Conservation (phyloP, 2,888 invertebrate species). For the Caradrina kadenii region DNA sequence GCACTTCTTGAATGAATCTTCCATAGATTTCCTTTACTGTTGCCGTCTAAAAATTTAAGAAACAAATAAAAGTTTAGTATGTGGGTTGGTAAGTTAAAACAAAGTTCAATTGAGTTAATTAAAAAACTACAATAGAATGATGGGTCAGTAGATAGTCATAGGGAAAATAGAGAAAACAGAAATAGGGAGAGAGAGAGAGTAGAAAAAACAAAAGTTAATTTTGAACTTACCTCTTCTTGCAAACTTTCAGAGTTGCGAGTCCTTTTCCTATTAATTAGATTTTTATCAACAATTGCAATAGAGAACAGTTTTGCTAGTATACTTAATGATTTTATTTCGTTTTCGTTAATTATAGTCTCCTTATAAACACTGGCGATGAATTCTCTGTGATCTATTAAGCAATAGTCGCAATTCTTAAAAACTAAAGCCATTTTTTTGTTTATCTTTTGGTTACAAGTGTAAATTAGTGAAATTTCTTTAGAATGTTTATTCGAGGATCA, state of each 20-base stretch:
- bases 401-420: conserved; percentile 56
- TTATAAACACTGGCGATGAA: conserved; percentile 74
- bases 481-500: not conserved
- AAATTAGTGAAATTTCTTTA: not conserved
- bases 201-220: not conserved
- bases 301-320: conserved; percentile 75
- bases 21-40: conserved; percentile 72
- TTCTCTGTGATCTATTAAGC: conserved; percentile 76
- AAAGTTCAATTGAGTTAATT: not conserved
- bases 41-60: conserved; percentile 70
- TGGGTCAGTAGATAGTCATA: not conserved
- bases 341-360: conserved; percentile 65
- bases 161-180: too few species aligned
- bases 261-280: conserved; percentile 71
- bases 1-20: conserved; percentile 66
- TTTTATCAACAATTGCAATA: conserved; percentile 63
- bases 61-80: too few species aligned
- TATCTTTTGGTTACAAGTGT: not conserved
- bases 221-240: conserved; percentile 74
- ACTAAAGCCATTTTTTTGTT: conserved; percentile 39
- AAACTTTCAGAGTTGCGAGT: conserved; percentile 61
- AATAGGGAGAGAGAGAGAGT: too few species aligned
- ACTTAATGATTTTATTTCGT: conserved; percentile 61
- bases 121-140: not conserved
- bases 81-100: too few species aligned